Evolutionary conservation across 2,113 vertebrate species (phyloP).

Genomic region (Melanocharis versteri): DNA sequence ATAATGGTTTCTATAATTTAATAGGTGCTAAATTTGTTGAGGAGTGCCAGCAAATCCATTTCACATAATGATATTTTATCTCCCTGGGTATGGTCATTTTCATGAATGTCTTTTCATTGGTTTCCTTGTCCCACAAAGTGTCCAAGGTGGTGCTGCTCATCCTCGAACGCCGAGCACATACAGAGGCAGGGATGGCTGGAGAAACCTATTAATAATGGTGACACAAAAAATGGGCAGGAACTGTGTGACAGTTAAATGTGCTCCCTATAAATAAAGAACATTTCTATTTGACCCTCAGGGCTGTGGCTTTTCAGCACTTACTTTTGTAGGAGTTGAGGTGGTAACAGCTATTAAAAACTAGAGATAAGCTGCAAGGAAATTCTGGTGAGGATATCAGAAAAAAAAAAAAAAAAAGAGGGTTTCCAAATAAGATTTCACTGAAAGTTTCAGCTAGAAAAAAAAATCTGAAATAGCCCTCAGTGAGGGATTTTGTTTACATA

Average conservation of each 20-base stretch:
- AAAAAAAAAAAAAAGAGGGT: not conserved
- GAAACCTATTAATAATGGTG: constrained; percentile 27
- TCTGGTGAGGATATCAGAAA: not conserved
- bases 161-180: not conserved
- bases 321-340: constrained; percentile 37
- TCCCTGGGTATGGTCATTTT: constrained; percentile 59
- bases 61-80: constrained; percentile 67
- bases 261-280: constrained; percentile 34
- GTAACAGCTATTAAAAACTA: not conserved
- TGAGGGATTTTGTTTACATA: not conserved
- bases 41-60: constrained; percentile 71
- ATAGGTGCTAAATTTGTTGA: constrained; percentile 63
- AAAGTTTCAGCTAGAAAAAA: not conserved
- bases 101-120: constrained; percentile 53
- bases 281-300: constrained; percentile 45
- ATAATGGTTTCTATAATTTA: constrained; percentile 67
- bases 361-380: not conserved
- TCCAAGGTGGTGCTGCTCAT: constrained; percentile 10
- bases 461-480: not conserved
- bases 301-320: constrained; percentile 21
- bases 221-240: constrained; percentile 37
- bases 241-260: constrained; percentile 48
- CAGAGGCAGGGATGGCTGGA: not conserved
- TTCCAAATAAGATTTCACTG: not conserved
- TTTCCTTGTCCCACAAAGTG: constrained; percentile 27